Percentiles rank a stretch among this genome's conserved stretches.
phyloP scores from a whole-genome alignment of 2,888 invertebrate genomes.

The Pyrochroa serraticornis region DNA sequence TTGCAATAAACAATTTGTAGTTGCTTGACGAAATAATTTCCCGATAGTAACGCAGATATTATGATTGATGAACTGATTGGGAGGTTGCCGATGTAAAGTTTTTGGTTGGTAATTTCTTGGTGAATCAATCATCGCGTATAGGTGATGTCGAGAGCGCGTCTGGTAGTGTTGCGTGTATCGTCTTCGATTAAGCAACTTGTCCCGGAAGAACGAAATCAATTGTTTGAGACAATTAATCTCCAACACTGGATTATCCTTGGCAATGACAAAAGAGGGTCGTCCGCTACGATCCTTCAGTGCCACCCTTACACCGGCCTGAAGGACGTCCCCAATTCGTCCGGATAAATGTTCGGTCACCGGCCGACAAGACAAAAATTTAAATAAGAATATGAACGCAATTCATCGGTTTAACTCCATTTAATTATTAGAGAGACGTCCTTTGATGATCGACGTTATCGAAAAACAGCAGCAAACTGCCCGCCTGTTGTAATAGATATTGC shows the following conservation, averaged over 20 bases:
- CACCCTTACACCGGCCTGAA: too few species aligned
- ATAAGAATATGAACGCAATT: too few species aligned
- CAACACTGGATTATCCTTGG: constrained; percentile 20
- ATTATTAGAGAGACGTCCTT: too few species aligned
- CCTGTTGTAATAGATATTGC: too few species aligned
- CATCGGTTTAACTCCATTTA: too few species aligned
- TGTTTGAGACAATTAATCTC: constrained; percentile 21
- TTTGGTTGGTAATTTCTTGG: constrained; percentile 7
- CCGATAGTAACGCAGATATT: constrained; percentile 13
- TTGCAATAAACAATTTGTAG: too few species aligned
- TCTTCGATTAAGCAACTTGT: background rate
- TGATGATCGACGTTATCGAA: too few species aligned
- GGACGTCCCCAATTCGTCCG: too few species aligned
- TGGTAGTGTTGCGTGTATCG: background rate
- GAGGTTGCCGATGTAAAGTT: constrained; percentile 8
- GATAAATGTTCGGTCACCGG: too few species aligned
- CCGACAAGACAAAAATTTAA: too few species aligned
- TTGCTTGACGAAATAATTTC: background rate
- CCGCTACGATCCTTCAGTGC: too few species aligned
- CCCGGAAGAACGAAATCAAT: constrained; percentile 9
- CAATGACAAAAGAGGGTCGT: constrained; percentile 10
- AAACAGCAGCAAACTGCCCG: too few species aligned
- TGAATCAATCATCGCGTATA: constrained; percentile 14
- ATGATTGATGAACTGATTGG: constrained; percentile 17
- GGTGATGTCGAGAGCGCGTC: background rate